These are phyloP conservation scores for Muscicapa striata DNA, from an alignment of 2,797 vertebrate genomes.

Conservation along the genomic window DNA sequence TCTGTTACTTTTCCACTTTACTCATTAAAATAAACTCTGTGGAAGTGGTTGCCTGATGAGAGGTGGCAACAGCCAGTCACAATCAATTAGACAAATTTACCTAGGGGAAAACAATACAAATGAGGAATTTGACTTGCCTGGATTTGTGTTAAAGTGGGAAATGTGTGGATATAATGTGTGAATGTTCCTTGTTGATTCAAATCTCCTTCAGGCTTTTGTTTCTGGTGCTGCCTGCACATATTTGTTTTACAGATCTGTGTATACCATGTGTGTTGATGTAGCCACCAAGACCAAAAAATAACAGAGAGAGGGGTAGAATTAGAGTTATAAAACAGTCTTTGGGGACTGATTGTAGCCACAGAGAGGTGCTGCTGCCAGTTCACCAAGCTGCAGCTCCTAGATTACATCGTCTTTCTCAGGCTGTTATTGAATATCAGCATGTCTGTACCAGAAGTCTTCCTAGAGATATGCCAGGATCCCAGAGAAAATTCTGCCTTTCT, in stretches of 20 bases:
- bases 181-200: not conserved
- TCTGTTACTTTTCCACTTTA: not conserved
- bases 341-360: not conserved
- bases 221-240: not conserved
- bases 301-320: not conserved
- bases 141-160: not conserved
- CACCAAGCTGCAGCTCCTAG: not conserved
- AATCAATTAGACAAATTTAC: constrained; percentile 28
- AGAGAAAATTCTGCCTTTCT: not conserved
- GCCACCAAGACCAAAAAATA: not conserved
- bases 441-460: not conserved
- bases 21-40: constrained; percentile 41
- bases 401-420: not conserved
- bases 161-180: not conserved
- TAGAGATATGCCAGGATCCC: not conserved
- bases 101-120: not conserved
- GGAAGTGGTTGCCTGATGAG: constrained; percentile 29
- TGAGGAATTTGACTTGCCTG: not conserved
- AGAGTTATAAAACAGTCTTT: not conserved
- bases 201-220: not conserved
- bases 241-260: not conserved
- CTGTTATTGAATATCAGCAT: not conserved
- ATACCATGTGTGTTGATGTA: not conserved
- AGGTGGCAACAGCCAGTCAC: constrained; percentile 12
- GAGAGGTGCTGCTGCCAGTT: not conserved